Base-by-base conservation (phyloP, 2,888 invertebrate genomes). In the Himalopsyche japonica region DNA sequence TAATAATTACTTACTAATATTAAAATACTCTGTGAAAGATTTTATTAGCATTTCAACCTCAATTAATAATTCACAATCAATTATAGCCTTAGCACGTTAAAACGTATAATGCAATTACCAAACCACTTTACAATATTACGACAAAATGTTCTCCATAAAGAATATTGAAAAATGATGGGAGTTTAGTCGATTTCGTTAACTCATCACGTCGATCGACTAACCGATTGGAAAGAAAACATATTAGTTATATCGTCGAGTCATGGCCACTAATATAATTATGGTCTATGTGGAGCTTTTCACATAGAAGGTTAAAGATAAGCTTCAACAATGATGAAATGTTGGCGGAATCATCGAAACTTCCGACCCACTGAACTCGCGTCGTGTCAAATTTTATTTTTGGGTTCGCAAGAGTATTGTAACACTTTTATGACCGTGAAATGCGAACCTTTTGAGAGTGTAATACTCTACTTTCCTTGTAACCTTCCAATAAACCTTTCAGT, bases 361-460 rank as follows among this genome's bases (percentile, higher is more conserved):
- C 80, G 82, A 30, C 82, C 82, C 27, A 82, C 43, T 85, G 78
- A 85, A 82, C 80, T 48, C 79, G n/a, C n/a, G 70, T 0, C 27
- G 27, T 30, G 30, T 70, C 30, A 57, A 30, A 43, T 3, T 30
- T 30, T 49, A 43, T 84, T 49, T 84, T 79, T 47, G 49, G 32
- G 49, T n/a, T 32, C 43, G 24, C 49, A 78, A 76, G 83, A 81
- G 81, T 76, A 81, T 79, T 76, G 85, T 81, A 34, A 81, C 81
- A 85, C 85, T 81, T 85, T 76, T 76, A 64, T 77, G 82, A 49
- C 79, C 79, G 34, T 79, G 79, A 34, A 43, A 79, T 47, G 18
- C 79, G 24, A 43, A 79, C 79, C 20, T 79, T 77, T 34, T 12
- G 15, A 15, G 20, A 77, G 77, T 77, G 34, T 77, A 77, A 20